Evolutionary conservation across 2,797 vertebrate genomes (phyloP), one percentile per base, ranked within the genome.

Genomic region (Gorsachius magnificus): DNA sequence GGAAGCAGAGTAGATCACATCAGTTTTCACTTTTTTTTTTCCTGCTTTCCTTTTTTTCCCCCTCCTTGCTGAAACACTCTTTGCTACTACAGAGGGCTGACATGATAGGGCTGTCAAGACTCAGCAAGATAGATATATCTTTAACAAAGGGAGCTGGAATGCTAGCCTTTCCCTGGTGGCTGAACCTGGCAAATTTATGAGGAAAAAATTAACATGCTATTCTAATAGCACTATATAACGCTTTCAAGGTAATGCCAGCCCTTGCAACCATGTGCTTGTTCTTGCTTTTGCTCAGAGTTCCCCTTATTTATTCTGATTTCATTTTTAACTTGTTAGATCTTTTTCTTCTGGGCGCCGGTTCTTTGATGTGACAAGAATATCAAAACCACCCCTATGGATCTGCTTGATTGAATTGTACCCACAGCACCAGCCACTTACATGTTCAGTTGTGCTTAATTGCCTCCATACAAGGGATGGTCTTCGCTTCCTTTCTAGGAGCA

Each of bases 61-160:
- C n/a, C 70, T 70, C 64, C 90, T 96, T 97, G 89, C 92, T 96
- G 97, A 97, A 98, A 93, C 95, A 76, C 87, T 96, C 84, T 92
- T 97, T 97, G 95, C 95, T 96, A 82, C 96, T 97, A 79, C 96
- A 97, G 96, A 98, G 94, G 65, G 87, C 91, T 97, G 97, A 97
- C 97, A 97, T 95, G 96, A 96, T 97, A 95, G 87, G 92, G 91
- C 96, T 98, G 96, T 98, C 97, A 97, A 75, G 93, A 96, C 88
- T 90, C 94, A 96, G 89, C 86, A 96, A 94, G 97, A 98, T 80
- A 97, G 96, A 97, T 96, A 74, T 90, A 95, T 97, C 96, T 97
- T 97, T 97, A 97, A 97, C 95, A 96, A 96, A 96, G 95, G 94
- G 71, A 96, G 80, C 84, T 94, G 89, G 86, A 93, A 63, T 89